Evolutionary conservation across 2,113 vertebrate species (phyloP), one percentile per base, ranked within the genome.

Genomic region (Polypterus bichir): DNA sequence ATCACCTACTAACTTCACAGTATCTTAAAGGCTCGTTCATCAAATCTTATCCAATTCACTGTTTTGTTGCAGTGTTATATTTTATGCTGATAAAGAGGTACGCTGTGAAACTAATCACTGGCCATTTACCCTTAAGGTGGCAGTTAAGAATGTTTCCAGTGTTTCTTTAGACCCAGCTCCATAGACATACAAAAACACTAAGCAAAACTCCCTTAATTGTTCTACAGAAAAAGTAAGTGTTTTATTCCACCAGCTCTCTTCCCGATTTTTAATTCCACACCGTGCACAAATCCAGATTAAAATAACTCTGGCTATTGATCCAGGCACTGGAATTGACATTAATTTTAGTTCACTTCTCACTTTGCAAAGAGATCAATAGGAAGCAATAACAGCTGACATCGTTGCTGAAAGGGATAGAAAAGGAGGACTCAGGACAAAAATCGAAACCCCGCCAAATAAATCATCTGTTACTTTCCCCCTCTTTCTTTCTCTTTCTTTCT

Each of bases 311-410:
- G 79, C 80, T 86, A 96, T 98, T 91, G 95, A 97, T 93, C 89
- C 67, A 47, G 83, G 81, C 79, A 87, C 81, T 92, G 89, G 91
- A 96, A 93, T 87, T 90, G 91, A 96, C 92, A 93, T 98, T 96
- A 90, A 97, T 95, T 97, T 97, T 91, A 91, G 89, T 93, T 93
- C 90, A 94, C 88, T 91, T 93, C 87, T 94, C 83, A 88, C 89
- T 91, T 91, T 88, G 89, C 91, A 88, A 90, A 89, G 79, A 78
- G 89, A 97, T 97, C 94, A 97, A 95, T 95, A 92, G 85, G 74
- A 87, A 89, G 89, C 89, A 92, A 93, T 93, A 94, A 92, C 89
- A 94, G 86, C 89, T 91, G 91, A 95, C 91, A 93, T 88, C 81
- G 83, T 82, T 63, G 75, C 81, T 89, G 88, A 90, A 89, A 87